Conservation (phyloP, 2,888 invertebrate genomes). For the Psococerastis gibbosa region DNA sequence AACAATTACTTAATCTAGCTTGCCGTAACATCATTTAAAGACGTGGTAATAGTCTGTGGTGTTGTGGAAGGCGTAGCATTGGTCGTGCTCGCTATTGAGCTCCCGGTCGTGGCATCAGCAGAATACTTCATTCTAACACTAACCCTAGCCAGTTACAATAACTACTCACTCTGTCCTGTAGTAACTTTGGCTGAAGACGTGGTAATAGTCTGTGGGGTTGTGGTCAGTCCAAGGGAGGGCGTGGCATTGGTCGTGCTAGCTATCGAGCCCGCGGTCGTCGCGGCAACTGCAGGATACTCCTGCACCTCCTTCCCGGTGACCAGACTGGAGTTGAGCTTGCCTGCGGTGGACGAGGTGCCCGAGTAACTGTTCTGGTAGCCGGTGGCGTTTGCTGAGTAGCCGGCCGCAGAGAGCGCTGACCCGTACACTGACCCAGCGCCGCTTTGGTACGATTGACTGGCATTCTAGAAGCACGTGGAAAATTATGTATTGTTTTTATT, state of each 20-base stretch:
- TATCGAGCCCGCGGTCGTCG: constrained; percentile 22
- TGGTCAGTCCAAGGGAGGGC: constrained; percentile 16
- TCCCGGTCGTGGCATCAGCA: too few relatives aligned
- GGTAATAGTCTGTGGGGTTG: constrained; percentile 23
- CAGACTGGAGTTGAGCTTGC: constrained; percentile 2
- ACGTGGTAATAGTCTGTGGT: too few relatives aligned
- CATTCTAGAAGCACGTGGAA: constrained; percentile 2
- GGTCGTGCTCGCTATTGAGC: constrained; percentile 23
- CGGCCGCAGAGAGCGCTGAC: background rate
- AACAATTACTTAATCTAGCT: constrained; percentile 6
- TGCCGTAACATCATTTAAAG: constrained; percentile 26
- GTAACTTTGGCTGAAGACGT: constrained; percentile 26
- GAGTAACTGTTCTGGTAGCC: constrained; percentile 5
- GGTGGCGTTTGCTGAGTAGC: background rate
- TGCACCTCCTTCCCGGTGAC: background rate
- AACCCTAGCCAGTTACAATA: too few relatives aligned
- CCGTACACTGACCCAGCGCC: background rate
- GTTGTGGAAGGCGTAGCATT: too few relatives aligned
- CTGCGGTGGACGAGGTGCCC: background rate
- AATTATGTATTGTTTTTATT: too few relatives aligned
- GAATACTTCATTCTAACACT: too few relatives aligned
- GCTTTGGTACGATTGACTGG: constrained; percentile 8
- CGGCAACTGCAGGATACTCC: constrained; percentile 1
- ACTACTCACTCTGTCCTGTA: constrained; percentile 14
- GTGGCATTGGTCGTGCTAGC: constrained; percentile 19